Conservation (phyloP, 2,888 invertebrate species). For the Xestoiulus laeticollis region DNA sequence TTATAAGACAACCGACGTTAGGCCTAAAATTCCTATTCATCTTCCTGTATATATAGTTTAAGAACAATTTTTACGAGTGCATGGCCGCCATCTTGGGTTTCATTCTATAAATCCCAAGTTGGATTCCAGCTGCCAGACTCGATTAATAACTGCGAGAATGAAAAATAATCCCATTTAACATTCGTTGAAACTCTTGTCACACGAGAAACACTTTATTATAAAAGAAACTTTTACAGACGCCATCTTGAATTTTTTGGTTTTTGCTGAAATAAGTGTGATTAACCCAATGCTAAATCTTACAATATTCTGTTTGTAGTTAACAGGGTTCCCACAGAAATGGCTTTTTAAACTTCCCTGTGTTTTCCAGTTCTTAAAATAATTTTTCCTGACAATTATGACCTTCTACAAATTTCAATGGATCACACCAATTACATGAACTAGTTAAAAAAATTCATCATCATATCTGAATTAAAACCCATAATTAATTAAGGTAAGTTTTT, state of each 20-base stretch:
- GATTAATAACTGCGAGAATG: background rate
- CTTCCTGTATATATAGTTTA: background rate
- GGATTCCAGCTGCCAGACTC: conserved; percentile 16
- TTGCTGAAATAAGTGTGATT: no score
- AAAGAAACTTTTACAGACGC: background rate
- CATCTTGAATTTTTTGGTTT: background rate
- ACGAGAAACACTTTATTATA: background rate
- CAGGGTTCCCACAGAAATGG: no score
- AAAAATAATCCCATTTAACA: background rate
- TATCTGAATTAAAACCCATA: no score
- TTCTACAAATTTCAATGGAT: no score
- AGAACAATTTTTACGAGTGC: background rate
- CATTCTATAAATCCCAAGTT: background rate
- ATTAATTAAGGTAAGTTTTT: no score
- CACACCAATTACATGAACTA: no score
- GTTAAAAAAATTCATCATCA: no score
- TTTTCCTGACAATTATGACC: no score
- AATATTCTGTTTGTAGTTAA: no score
- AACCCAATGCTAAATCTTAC: no score
- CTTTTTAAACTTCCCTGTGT: no score
- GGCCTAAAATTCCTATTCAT: background rate
- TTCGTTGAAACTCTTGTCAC: background rate
- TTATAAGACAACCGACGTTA: background rate
- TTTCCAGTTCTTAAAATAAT: no score
- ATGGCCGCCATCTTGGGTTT: background rate